Percentiles rank a stretch among this genome's conserved stretches.
These are phyloP conservation scores for Chroicocephalus ridibundus DNA, from an alignment of 2,113 vertebrate genomes.

Conservation along the genomic window DNA sequence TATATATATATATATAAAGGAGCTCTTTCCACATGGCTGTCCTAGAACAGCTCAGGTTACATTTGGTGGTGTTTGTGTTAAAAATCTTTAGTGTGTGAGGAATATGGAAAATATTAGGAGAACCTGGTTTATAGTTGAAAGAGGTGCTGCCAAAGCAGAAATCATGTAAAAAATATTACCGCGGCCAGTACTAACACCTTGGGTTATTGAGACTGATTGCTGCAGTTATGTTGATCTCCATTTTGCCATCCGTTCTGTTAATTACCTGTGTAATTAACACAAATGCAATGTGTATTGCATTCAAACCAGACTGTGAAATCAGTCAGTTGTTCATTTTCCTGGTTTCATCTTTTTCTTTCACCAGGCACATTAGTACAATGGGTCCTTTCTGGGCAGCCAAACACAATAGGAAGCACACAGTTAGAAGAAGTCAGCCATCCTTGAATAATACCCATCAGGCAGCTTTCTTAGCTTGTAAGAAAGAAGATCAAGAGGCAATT, in stretches of 20 bases:
- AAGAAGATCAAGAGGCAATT: conserved; percentile 43
- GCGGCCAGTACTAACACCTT: background rate
- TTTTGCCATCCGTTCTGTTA: background rate
- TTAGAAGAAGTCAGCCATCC: conserved; percentile 36
- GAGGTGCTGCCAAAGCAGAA: background rate
- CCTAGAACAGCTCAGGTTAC: background rate
- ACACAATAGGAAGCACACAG: conserved; percentile 31
- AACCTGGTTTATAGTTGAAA: background rate
- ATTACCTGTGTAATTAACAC: background rate
- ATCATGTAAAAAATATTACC: background rate
- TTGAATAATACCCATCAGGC: conserved; percentile 54
- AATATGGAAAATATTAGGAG: conserved; percentile 32
- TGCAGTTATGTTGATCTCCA: background rate
- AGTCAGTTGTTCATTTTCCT: conserved; percentile 6
- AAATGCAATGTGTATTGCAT: background rate
- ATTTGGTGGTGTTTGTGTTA: background rate
- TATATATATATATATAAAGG: background rate
- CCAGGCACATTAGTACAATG: background rate
- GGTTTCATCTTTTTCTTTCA: conserved; percentile 26
- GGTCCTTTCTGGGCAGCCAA: conserved; percentile 31
- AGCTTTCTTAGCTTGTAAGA: conserved; percentile 40
- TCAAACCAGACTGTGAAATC: conserved; percentile 5
- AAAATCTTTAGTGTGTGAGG: background rate
- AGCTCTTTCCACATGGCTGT: background rate
- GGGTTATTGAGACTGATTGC: background rate